A percentile compares a stretch with the other conserved stretches of the same genome.
These are phyloP conservation scores for Shinisaurus crocodilurus DNA, from an alignment of 2,113 vertebrate genomes.

Conservation along the genomic window DNA sequence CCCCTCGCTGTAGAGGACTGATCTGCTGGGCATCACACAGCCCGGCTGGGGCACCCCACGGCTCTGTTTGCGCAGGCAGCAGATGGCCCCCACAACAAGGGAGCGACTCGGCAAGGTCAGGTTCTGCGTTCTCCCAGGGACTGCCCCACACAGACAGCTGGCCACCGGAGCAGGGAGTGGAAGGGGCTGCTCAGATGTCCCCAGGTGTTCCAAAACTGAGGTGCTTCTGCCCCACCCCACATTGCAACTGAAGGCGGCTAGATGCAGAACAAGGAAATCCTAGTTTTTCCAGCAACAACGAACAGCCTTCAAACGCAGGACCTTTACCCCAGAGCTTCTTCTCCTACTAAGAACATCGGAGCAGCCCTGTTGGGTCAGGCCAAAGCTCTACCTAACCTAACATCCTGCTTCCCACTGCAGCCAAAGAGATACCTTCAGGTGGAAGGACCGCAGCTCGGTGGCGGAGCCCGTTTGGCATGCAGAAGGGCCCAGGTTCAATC, in stretches of 20 bases:
- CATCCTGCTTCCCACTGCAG: neutral
- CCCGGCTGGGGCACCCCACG: neutral
- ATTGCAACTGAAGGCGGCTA: too few relatives aligned
- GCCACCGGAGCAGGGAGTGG: neutral
- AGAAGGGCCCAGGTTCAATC: too few relatives aligned
- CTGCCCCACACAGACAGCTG: neutral
- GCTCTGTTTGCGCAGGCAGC: constrained; percentile 10
- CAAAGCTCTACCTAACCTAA: neutral
- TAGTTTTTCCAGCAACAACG: too few relatives aligned
- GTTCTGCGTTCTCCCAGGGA: neutral
- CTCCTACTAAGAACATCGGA: too few relatives aligned
- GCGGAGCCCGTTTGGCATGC: too few relatives aligned
- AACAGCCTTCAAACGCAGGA: neutral
- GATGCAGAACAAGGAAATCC: neutral
- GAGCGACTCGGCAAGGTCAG: neutral
- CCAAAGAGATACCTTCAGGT: neutral
- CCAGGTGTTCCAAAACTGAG: too few relatives aligned
- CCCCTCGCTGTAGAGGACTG: constrained; percentile 18
- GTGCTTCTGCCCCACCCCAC: neutral
- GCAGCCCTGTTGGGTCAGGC: too few relatives aligned
- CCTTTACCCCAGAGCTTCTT: neutral
- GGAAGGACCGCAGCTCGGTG: neutral
- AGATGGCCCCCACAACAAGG: neutral
- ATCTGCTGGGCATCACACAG: neutral
- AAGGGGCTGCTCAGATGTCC: neutral